These are phyloP conservation scores for Himalopsyche anomala DNA, from an alignment of 2,888 invertebrate species.

Conservation along the genomic window DNA sequence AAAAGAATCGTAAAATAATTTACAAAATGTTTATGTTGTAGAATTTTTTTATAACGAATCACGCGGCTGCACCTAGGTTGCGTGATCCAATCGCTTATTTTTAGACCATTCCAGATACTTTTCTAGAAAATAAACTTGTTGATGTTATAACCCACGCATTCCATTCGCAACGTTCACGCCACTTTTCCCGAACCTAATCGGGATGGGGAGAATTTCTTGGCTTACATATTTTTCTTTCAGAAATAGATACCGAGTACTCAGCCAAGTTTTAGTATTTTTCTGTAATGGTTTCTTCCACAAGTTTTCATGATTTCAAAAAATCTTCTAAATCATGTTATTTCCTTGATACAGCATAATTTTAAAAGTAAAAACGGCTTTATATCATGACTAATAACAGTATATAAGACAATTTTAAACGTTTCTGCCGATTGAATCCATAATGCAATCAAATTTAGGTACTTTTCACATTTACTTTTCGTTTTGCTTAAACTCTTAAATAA, in stretches of 20 bases:
- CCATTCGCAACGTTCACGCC: slow-evolving; percentile 47
- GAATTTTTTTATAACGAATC: slow-evolving; percentile 5
- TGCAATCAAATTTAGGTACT: too few relatives aligned
- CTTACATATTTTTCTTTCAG: background rate
- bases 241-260: background rate
- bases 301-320: too few relatives aligned
- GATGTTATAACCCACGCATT: slow-evolving; percentile 11
- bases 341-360: too few relatives aligned
- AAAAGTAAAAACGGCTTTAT: too few relatives aligned
- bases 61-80: background rate
- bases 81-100: background rate
- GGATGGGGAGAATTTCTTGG: slow-evolving; percentile 1
- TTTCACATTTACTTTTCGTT: too few relatives aligned
- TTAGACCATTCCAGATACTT: slow-evolving; percentile 38
- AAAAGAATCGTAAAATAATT: background rate
- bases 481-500: too few relatives aligned
- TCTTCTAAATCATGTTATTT: too few relatives aligned
- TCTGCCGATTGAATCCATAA: too few relatives aligned
- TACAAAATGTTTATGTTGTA: background rate
- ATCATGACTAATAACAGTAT: too few relatives aligned
- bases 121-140: slow-evolving; percentile 14
- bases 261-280: slow-evolving; percentile 12
- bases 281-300: background rate
- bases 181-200: slow-evolving; percentile 39
- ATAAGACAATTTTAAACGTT: too few relatives aligned